phyloP scores from a whole-genome alignment of 2,113 vertebrate genomes.

The Sorex fumeus region DNA sequence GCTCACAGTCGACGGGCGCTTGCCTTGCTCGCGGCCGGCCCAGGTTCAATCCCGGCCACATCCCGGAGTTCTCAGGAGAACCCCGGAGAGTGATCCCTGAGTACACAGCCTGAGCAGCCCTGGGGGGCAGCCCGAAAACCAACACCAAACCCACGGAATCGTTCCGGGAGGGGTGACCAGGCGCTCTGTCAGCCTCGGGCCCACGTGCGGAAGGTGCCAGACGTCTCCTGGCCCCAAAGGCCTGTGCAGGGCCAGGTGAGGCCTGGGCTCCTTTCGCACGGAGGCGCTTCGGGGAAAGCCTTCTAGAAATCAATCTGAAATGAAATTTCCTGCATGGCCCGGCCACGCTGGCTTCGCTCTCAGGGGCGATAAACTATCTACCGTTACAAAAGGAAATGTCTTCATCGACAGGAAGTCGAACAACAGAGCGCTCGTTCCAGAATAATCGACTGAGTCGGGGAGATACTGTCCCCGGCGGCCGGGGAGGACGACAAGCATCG shows the following conservation, averaged over 20 bases:
- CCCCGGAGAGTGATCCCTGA: too few relatives aligned
- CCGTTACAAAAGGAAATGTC: constrained; percentile 18
- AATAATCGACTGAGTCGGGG: constrained; percentile 46
- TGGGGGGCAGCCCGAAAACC: too few relatives aligned
- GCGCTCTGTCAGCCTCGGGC: too few relatives aligned
- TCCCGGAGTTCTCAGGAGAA: too few relatives aligned
- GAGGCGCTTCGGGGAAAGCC: neutral
- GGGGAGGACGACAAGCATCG: constrained; percentile 49
- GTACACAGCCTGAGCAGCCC: too few relatives aligned
- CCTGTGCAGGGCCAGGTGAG: too few relatives aligned
- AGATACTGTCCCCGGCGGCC: constrained; percentile 1
- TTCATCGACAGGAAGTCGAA: constrained; percentile 46
- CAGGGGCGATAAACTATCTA: constrained; percentile 17
- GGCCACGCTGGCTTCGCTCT: neutral
- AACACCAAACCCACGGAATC: too few relatives aligned
- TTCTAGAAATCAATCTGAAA: constrained; percentile 15
- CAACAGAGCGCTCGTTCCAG: constrained; percentile 11
- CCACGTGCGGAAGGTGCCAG: neutral
- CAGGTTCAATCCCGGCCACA: too few relatives aligned
- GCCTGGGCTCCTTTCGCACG: neutral
- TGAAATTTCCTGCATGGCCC: neutral
- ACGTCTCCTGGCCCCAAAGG: neutral
- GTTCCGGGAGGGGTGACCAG: too few relatives aligned
- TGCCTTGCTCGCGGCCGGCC: too few relatives aligned
- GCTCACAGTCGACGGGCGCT: too few relatives aligned